Conservation (phyloP, 1,140 invertebrate genomes). For the Ceratosolen fusciceps region DNA sequence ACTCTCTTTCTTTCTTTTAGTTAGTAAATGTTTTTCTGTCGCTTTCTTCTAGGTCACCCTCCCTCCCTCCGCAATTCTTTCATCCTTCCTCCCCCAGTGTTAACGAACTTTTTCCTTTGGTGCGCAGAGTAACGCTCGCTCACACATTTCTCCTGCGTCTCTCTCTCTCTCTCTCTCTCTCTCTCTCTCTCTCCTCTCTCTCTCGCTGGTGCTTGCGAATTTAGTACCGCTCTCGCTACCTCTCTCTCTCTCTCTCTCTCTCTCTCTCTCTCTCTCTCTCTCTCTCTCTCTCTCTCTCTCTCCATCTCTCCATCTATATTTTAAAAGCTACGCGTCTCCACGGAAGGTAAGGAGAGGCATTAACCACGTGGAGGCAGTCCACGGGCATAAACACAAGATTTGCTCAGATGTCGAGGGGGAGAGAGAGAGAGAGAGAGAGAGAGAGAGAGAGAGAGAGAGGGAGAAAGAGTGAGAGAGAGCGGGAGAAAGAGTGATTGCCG, state of each 20-base stretch:
- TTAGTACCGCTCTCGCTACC: conserved; percentile 16
- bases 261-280: no score
- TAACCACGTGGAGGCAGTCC: background rate
- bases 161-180: background rate
- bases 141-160: background rate
- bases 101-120: conserved; percentile 20
- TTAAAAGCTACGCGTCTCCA: background rate
- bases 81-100: background rate
- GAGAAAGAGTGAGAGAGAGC: background rate
- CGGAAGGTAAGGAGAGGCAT: conserved; percentile 2
- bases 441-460: background rate
- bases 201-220: conserved; percentile 26
- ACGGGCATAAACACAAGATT: background rate
- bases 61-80: conserved; percentile 15
- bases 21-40: conserved; percentile 2
- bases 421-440: background rate
- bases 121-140: background rate
- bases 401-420: background rate
- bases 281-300: no score
- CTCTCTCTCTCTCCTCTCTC: no score
- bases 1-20: background rate
- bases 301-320: background rate
- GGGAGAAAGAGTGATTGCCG: background rate
- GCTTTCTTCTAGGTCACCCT: background rate
- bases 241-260: background rate